Evolutionary conservation across 1,140 invertebrate species (phyloP).

Genomic region (Drosophila pruinosa): DNA sequence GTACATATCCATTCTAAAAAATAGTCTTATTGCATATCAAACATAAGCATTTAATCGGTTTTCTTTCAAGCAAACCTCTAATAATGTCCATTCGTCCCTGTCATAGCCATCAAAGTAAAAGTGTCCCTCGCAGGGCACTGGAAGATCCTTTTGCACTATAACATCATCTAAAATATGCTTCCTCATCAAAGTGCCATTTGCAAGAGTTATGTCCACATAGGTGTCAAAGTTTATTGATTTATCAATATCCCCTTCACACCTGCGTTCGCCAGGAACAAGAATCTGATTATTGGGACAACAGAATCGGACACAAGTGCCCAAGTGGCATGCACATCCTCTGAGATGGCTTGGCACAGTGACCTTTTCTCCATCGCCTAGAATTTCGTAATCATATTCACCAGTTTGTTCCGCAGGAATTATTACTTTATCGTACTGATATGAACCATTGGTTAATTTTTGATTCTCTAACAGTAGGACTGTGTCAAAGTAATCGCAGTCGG

Average conservation of each 20-base stretch:
- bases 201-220: conserved; percentile 43
- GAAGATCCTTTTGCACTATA: conserved; percentile 41
- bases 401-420: conserved; percentile 50
- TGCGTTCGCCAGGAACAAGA: background rate
- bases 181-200: conserved; percentile 18
- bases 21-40: no score
- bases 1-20: conserved; percentile 56
- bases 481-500: conserved; percentile 58
- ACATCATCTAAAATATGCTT: conserved; percentile 45
- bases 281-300: conserved; percentile 52
- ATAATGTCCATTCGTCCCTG: conserved; percentile 40
- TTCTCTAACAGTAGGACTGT: conserved; percentile 48
- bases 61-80: conserved; percentile 48
- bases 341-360: conserved; percentile 32
- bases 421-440: conserved; percentile 52
- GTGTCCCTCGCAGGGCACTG: conserved; percentile 38
- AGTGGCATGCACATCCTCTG: conserved; percentile 61
- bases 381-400: conserved; percentile 46
- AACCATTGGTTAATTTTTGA: conserved; percentile 45
- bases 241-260: conserved; percentile 12
- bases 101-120: conserved; percentile 23
- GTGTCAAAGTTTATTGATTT: conserved; percentile 22
- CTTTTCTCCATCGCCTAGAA: conserved; percentile 8
- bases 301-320: conserved; percentile 51
- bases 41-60: no score